Base-by-base conservation (phyloP, 2,888 invertebrate genomes). In the Linhomoeus sp. region DNA sequence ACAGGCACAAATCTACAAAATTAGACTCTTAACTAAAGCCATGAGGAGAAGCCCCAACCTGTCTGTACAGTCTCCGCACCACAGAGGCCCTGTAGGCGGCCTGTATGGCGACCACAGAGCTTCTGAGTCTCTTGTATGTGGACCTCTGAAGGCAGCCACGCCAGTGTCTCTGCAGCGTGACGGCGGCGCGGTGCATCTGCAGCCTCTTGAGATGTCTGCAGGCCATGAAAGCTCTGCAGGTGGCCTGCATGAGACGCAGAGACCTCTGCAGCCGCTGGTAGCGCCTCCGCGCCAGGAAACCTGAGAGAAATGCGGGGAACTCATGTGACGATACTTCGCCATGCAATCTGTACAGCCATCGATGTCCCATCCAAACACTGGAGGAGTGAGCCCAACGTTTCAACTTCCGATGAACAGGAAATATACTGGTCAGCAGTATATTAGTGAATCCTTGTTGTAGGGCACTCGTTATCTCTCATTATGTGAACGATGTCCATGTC, bases 211-310 rank as follows among this genome's bases (percentile, higher is more conserved):
- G 43, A 14, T 54, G 53, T 24, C 61, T 56, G 56, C 88, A 75
- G 0, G 86, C 90, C 52, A 94, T 66, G 59, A 74, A 76, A 0
- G 92, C 92, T 50, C 90, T 72, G 0, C 77, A 78, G 57, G 76
- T 75, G 15, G 79, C 75, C 67, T 94, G 92, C 39, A 92, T 67
- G 0, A 79, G 26, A 9, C 7, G 17, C 17, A 26, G 37, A 29
- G 7, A 12, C 29, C 7, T 29, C 7, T 29, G 92, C 47, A 77
- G 75, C 45, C 76, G 76, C 1, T 80, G 71, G 45, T 77, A 78
- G 12, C 88, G 72, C 67, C 81, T 87, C 0, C 85, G 7, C 12
- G 29, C 29, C 5, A 29, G 29, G 29, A 5, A 29, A 5, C 7
- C 79, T 0, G 87, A 76, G 45, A 87, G 79, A 50, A 80, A 29